These are phyloP conservation scores for Castor canadensis DNA, from an alignment of 2,113 vertebrate genomes.

Conservation along the genomic window DNA sequence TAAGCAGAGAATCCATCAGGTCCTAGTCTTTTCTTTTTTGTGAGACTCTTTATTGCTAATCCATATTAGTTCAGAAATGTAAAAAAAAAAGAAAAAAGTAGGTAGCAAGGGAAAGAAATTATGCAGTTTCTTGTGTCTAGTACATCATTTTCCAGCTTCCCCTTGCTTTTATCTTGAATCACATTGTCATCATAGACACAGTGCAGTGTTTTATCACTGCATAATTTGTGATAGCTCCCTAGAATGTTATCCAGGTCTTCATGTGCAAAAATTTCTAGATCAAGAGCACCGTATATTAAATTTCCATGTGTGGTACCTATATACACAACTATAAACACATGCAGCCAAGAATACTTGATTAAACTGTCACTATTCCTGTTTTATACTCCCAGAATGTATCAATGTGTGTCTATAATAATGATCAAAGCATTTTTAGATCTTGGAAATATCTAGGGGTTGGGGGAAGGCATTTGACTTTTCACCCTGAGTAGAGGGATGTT, in stretches of 20 bases:
- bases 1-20: no score
- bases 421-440: background rate
- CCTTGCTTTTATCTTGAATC: background rate
- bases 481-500: background rate
- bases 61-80: no score
- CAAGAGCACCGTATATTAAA: background rate
- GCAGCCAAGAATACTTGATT: background rate
- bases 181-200: accelerated
- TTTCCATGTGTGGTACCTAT: background rate
- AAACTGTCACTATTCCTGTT: background rate
- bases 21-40: no score
- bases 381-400: background rate
- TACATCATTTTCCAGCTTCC: background rate
- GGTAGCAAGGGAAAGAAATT: background rate
- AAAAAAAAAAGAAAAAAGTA: no score
- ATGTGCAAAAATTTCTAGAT: background rate
- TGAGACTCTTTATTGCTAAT: no score
- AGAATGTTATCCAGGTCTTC: background rate
- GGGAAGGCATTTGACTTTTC: background rate
- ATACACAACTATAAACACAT: background rate
- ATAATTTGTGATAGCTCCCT: background rate
- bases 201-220: background rate
- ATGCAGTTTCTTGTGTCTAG: background rate
- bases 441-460: background rate
- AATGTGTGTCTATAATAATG: background rate